Percentiles rank a stretch among this genome's conserved stretches.
These are phyloP conservation scores for Ophiodon elongatus DNA, from an alignment of 2,113 vertebrate species.

Conservation along the genomic window DNA sequence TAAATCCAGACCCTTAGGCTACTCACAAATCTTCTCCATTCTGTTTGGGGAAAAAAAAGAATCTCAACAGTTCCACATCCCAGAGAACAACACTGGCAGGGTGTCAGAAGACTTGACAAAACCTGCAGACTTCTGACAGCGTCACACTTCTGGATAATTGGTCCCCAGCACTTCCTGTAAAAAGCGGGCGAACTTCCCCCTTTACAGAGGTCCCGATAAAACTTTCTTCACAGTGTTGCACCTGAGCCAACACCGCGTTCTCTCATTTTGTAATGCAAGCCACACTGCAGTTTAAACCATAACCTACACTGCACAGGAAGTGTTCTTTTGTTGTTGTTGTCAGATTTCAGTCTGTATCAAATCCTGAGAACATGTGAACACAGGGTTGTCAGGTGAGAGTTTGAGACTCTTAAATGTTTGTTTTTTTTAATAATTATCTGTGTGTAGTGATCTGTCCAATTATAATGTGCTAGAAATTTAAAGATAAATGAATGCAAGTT, in stretches of 20 bases:
- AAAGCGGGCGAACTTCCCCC: slow-evolving; percentile 77
- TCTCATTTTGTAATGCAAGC: slow-evolving; percentile 52
- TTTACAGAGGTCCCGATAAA: slow-evolving; percentile 72
- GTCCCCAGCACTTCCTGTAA: slow-evolving; percentile 78
- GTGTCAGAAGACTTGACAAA: slow-evolving; percentile 84
- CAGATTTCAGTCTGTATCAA: slow-evolving; percentile 46
- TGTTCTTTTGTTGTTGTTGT: slow-evolving; percentile 28
- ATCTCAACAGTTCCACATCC: slow-evolving; percentile 76
- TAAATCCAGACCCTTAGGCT: slow-evolving; percentile 69
- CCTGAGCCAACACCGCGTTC: slow-evolving; percentile 68
- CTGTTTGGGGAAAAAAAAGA: slow-evolving; percentile 51
- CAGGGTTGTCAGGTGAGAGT: background rate
- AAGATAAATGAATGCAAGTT: background rate
- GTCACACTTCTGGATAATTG: slow-evolving; percentile 81
- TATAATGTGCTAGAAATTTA: background rate
- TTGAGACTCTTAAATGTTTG: background rate
- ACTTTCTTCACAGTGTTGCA: slow-evolving; percentile 79
- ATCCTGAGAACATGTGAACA: slow-evolving; percentile 21
- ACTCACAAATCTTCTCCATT: slow-evolving; percentile 55
- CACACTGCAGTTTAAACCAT: slow-evolving; percentile 40
- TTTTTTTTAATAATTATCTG: background rate
- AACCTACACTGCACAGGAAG: slow-evolving; percentile 70
- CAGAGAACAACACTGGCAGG: slow-evolving; percentile 80
- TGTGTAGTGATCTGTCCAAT: background rate
- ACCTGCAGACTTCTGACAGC: slow-evolving; percentile 81